Conservation (phyloP, 2,797 vertebrate genomes). For the Sphenodon punctatus region DNA sequence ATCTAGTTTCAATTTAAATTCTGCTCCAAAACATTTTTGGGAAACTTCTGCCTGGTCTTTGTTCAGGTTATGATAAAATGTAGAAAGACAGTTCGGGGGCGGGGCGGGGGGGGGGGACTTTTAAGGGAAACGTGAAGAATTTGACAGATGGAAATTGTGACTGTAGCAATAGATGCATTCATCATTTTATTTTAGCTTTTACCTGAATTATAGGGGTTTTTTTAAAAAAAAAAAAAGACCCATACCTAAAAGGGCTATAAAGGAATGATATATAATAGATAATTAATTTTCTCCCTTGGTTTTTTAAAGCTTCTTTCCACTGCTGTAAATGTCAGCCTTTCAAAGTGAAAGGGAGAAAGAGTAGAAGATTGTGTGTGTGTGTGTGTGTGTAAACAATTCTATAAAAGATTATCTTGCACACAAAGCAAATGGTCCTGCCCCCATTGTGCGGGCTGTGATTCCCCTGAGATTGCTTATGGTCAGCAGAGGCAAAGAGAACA, state of each 20-base stretch:
- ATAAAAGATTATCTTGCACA: conserved; percentile 75
- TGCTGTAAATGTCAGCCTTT: conserved; percentile 33
- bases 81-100: no score
- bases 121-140: no score
- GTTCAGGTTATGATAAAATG: neutral
- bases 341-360: neutral
- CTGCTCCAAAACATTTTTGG: conserved; percentile 33
- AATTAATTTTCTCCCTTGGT: neutral
- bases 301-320: conserved; percentile 24
- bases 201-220: neutral
- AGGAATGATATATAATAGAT: neutral
- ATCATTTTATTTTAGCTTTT: neutral
- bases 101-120: no score
- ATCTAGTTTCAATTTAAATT: conserved; percentile 26
- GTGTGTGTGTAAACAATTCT: conserved; percentile 57
- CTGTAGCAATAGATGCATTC: neutral
- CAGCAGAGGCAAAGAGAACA: conserved; percentile 80
- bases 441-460: conserved; percentile 75
- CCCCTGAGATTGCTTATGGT: conserved; percentile 80
- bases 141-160: neutral
- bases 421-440: conserved; percentile 75
- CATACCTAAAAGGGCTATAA: neutral
- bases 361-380: neutral
- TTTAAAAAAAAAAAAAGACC: no score
- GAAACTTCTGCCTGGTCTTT: neutral